Conservation (phyloP, 2,888 invertebrate genomes). For the Eristalinus sepulchralis region DNA sequence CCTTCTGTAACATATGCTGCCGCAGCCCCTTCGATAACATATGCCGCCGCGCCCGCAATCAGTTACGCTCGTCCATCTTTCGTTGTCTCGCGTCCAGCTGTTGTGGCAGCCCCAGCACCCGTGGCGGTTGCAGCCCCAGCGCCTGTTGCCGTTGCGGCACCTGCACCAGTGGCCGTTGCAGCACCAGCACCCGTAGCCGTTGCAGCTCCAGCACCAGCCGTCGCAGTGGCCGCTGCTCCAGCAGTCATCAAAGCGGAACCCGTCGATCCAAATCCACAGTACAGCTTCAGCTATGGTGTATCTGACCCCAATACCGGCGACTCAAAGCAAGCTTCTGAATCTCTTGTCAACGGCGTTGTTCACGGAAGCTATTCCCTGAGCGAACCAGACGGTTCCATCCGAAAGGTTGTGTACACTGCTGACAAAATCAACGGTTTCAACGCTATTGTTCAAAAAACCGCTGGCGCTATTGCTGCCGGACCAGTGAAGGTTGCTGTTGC, state of each 20-base stretch:
- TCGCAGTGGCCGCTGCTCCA: constrained; percentile 74
- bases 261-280: constrained; percentile 82
- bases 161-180: constrained; percentile 9
- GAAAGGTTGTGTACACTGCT: constrained; percentile 85
- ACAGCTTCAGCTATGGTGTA: constrained; percentile 86
- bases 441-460: constrained; percentile 84
- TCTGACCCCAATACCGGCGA: constrained; percentile 85
- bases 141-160: constrained; percentile 18
- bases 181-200: constrained; percentile 33
- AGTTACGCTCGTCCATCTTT: constrained; percentile 62
- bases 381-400: constrained; percentile 85
- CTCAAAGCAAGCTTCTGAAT: constrained; percentile 82
- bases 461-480: constrained; percentile 73
- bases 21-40: constrained; percentile 30
- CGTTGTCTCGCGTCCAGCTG: background rate
- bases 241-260: constrained; percentile 74
- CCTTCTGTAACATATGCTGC: background rate
- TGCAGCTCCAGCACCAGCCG: constrained; percentile 54
- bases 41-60: constrained; percentile 35
- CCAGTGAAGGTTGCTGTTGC: constrained; percentile 53
- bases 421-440: constrained; percentile 86
- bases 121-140: constrained; percentile 69
- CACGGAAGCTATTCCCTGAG: constrained; percentile 85
- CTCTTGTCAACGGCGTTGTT: constrained; percentile 84
- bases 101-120: constrained; percentile 39